Percentiles rank a stretch among this genome's conserved stretches.
Conservation (phyloP, 2,113 vertebrate species). For the Pycnonotus jocosus region DNA sequence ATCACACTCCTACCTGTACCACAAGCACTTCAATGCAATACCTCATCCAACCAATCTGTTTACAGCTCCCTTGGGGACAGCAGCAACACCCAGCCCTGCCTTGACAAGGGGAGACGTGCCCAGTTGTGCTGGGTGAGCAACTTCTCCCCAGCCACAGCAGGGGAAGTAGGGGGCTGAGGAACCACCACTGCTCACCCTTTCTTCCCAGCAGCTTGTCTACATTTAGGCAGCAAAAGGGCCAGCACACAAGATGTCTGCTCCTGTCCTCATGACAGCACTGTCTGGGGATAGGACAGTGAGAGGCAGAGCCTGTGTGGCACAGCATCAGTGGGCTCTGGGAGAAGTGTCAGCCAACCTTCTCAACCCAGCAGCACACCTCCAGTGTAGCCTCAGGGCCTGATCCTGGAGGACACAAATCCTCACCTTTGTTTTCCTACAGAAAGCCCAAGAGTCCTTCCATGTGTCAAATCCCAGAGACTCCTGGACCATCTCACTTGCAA, state of each 20-base stretch:
- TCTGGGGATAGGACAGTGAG: fast-evolving
- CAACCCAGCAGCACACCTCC: fast-evolving
- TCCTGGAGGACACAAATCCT: fast-evolving
- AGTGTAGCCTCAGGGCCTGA: not conserved
- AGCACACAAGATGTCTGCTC: not conserved
- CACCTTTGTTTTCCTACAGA: not conserved
- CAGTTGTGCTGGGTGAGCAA: fast-evolving
- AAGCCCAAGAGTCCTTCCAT: not conserved
- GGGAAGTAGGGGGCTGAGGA: not conserved
- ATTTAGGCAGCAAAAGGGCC: not conserved
- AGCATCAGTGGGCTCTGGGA: fast-evolving
- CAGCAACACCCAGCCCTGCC: not conserved
- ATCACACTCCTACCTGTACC: not conserved
- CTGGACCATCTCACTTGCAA: fast-evolving
- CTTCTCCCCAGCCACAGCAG: not conserved
- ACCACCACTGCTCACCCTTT: fast-evolving
- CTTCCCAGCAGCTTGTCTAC: not conserved
- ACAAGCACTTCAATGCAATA: fast-evolving
- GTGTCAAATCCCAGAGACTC: not conserved
- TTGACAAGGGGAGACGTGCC: not conserved
- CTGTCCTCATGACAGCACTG: fast-evolving
- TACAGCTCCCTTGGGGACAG: not conserved
- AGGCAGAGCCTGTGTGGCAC: fast-evolving
- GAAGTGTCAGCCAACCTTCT: not conserved
- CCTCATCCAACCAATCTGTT: not conserved